Conservation (phyloP, 2,888 invertebrate genomes). For the Myopa testacea region DNA sequence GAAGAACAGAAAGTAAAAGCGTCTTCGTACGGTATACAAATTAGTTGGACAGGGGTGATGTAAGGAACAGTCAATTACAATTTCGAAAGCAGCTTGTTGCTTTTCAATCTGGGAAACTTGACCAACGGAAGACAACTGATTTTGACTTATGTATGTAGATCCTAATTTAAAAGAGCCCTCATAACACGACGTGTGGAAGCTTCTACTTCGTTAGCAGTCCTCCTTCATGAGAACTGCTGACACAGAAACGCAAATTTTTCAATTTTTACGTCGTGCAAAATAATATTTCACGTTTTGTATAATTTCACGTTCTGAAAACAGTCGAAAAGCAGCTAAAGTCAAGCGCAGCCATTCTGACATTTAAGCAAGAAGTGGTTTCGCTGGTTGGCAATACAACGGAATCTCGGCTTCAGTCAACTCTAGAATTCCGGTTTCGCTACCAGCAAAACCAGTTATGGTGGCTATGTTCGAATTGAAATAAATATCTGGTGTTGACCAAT, state of each 20-base stretch:
- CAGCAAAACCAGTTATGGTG: slow-evolving; percentile 27
- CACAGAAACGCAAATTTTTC: no score
- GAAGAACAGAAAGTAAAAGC: slow-evolving; percentile 26
- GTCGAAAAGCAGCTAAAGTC: slow-evolving; percentile 11
- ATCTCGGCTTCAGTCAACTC: slow-evolving; percentile 2
- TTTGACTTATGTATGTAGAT: no score
- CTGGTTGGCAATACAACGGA: background rate
- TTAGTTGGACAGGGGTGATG: background rate
- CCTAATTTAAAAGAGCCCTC: no score
- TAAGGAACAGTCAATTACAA: background rate
- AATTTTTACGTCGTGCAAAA: no score
- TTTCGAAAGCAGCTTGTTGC: background rate
- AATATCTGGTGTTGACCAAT: background rate
- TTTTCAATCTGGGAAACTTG: no score
- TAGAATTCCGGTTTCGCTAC: slow-evolving; percentile 25
- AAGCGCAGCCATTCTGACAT: slow-evolving; percentile 31
- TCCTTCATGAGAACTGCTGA: no score
- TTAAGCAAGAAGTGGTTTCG: slow-evolving; percentile 31
- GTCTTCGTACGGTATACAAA: background rate
- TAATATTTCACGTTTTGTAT: slow-evolving; percentile 4
- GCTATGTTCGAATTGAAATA: slow-evolving; percentile 19
- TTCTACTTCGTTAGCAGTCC: no score
- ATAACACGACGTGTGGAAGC: no score
- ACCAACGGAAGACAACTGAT: no score
- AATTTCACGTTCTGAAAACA: slow-evolving; percentile 8